Evolutionary conservation across 2,797 vertebrate genomes (phyloP), one percentile per base, ranked within the genome.

Genomic region (Linurgus olivaceus): DNA sequence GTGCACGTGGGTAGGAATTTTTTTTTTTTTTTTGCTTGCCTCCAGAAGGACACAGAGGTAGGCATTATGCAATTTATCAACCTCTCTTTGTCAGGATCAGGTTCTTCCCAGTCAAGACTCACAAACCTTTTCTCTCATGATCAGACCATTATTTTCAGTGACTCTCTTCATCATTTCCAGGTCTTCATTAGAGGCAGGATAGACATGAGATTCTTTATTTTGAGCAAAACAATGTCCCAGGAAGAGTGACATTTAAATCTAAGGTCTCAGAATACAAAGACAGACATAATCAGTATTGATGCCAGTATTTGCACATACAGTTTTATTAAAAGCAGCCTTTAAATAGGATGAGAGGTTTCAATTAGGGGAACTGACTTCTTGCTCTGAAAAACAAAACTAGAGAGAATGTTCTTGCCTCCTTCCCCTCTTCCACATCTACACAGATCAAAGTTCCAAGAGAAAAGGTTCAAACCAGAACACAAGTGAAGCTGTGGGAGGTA

Each of bases 401-500:
- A 47, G 75, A 66, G 35, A 58, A 35, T 25, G 1, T 66, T 73
- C 71, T 19, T 47, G 10, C 13, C 17, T 67, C 10, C 3, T 74
- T 42, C 4, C 7, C 3, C 4, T 2, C 5, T 40, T 20, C 11
- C 2, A 10, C 10, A 23, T 17, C 5, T 2, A 21, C 10, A 17
- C 3, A 31, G 35, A 25, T 38, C 14, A 52, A 57, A 42, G 6
- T 66, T 88, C 10, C 3, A 58, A 72, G 68, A 68, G 11, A 52
- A 61, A 66, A 47, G 2, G 4, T 77, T 80, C 38, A 93, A 88
- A 71, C 11, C 19, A 74, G 51, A 80, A 51, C 4, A 45, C 17
- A 44, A 24, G 31, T 45, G 51, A 89, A 89, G 13, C 52, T 38
- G 21, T 2, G 3, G 29, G 82, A 65, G 25, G 21, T 42, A 72